Evolutionary conservation across 2,113 vertebrate species (phyloP).

Genomic region (Craseonycteris thonglongyai): DNA sequence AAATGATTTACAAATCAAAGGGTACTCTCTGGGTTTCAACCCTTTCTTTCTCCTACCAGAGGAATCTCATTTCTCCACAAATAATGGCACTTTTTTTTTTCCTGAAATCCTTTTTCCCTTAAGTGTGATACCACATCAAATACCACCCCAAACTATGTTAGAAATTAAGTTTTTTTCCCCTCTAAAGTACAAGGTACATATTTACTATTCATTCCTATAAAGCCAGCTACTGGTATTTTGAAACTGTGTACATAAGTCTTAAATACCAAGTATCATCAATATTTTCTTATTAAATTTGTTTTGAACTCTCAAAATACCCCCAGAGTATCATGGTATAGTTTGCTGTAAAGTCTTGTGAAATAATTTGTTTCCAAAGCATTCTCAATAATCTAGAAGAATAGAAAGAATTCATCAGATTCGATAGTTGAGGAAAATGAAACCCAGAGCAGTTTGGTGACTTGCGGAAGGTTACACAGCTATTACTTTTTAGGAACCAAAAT

Average conservation of each 20-base stretch:
- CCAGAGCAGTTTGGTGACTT: background rate
- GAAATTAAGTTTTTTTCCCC: background rate
- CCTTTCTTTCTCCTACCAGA: background rate
- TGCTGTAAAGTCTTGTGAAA: background rate
- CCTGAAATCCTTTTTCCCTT: background rate
- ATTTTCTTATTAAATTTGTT: slow-evolving; percentile 18
- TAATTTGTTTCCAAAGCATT: background rate
- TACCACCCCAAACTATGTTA: background rate
- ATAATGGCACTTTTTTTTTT: background rate
- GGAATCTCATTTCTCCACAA: background rate
- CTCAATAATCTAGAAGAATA: background rate
- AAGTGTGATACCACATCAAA: background rate
- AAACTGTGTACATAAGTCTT: background rate
- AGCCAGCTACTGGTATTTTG: background rate
- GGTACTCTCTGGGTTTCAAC: background rate
- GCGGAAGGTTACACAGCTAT: background rate
- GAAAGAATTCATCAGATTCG: background rate
- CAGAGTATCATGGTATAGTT: background rate
- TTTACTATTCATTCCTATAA: background rate
- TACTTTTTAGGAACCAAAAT: background rate
- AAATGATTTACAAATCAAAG: background rate
- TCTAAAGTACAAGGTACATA: background rate
- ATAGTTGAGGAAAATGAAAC: background rate
- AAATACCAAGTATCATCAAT: background rate
- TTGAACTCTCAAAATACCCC: background rate